Evolutionary conservation across 2,888 invertebrate genomes (phyloP), one percentile per base, ranked within the genome.

Genomic region (Julus scanicus): DNA sequence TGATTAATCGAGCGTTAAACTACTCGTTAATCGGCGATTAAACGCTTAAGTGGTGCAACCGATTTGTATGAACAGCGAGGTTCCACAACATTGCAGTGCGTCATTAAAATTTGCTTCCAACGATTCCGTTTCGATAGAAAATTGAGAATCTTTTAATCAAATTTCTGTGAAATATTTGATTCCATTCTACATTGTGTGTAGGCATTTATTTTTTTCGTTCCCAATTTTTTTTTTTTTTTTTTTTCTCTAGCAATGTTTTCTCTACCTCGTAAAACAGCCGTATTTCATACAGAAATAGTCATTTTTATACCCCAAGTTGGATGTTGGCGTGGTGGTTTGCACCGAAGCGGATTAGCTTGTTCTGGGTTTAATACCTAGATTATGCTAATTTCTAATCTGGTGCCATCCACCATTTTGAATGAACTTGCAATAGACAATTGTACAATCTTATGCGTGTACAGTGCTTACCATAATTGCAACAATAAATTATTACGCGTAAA

Each of bases 91-190:
- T 8, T 53, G 53, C 53, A 53, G 53, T 53, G 53, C 53, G 53
- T 15, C 53, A 53, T 63, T 63, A 63, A 63, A 63, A 63, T 63
- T 63, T 63, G 63, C 63, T 63, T 63, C 63, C 63, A 63, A 63
- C 63, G 63, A 63, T 63, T 63, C 63, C 63, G 63, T 63, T 63
- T 63, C 63, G 63, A 63, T 63, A 63, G 63, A 63, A 63, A 63
- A 63, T 63, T 63, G 63, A 44, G 44, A 20, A 63, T 63, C 63
- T 63, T 20, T 63, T 63, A 63, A 63, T 63, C 63, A 63, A 63
- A 63, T 63, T 63, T 63, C 63, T 63, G 20, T 63, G 63, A 63
- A 63, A 63, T 63, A 8, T 63, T 63, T 63, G 63, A 63, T 63
- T 63, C 63, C 63, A 63, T 63, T 63, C 63, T 63, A 63, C 63